Percentiles rank a stretch among this genome's conserved stretches.
Evolutionary conservation across 2,113 vertebrate genomes (phyloP).

Genomic region (Ascaphus truei): DNA sequence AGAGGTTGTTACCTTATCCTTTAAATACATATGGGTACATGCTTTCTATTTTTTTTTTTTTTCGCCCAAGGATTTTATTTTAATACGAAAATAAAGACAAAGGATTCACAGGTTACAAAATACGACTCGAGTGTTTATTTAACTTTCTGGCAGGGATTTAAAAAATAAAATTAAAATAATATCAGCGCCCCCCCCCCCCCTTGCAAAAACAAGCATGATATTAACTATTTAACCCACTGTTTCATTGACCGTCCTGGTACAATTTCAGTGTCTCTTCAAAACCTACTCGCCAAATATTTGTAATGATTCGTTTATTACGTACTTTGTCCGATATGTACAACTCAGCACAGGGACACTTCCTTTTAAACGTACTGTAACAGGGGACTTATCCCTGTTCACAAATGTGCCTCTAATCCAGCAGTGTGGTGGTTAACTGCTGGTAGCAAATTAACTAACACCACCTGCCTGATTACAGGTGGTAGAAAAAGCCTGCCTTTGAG

Average conservation of each 20-base stretch:
- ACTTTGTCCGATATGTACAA: conserved; percentile 60
- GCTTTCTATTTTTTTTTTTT: no score
- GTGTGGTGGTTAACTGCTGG: no score
- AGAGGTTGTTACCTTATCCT: no score
- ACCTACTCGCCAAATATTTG: neutral
- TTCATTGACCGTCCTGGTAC: neutral
- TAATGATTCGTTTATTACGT: conserved; percentile 42
- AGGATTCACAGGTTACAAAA: neutral
- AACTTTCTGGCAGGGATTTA: neutral
- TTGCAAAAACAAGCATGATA: neutral
- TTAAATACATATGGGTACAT: no score
- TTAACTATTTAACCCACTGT: neutral
- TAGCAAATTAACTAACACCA: no score
- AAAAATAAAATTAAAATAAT: neutral
- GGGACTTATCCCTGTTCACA: no score
- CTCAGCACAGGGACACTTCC: conserved; percentile 54
- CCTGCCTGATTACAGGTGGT: no score
- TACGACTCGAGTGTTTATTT: neutral
- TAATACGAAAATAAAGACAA: no score
- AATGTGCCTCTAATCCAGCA: no score
- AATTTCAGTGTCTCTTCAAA: neutral
- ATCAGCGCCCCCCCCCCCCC: neutral
- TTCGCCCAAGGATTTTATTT: no score
- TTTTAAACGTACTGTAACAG: conserved; percentile 44
- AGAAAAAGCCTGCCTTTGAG: no score